Evolutionary conservation across 37 sponge, comb jelly and placozoan species (phyloP).

Genomic region (Mnemiopsis leidyi): DNA sequence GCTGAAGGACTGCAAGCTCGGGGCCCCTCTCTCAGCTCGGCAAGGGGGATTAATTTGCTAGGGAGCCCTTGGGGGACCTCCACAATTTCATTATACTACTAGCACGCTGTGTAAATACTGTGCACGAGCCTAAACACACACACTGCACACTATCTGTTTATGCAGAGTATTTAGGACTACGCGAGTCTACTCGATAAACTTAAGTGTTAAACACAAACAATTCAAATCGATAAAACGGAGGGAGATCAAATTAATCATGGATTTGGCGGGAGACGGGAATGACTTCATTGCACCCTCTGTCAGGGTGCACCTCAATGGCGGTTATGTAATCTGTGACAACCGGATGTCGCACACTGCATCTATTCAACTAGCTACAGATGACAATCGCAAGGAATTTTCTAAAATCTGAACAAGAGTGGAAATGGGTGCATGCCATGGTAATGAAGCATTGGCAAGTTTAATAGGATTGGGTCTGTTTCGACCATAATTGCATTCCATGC

Average conservation of each 20-base stretch:
- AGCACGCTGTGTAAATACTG: background rate
- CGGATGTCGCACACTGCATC: background rate
- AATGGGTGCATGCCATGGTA: background rate
- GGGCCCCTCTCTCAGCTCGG: background rate
- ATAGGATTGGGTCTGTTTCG: conserved; percentile 27
- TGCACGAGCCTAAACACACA: background rate
- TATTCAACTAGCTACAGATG: background rate
- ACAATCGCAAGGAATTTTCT: background rate
- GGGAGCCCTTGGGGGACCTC: background rate
- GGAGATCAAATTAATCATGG: background rate
- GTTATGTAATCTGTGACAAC: background rate
- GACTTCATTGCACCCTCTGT: background rate
- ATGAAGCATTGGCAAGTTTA: conserved; percentile 38
- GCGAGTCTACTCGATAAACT: background rate
- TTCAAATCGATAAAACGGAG: background rate
- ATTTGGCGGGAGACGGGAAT: background rate
- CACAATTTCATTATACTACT: background rate
- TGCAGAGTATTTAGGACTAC: background rate
- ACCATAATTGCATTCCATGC: conserved; percentile 16
- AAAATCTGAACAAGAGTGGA: background rate
- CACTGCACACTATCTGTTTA: background rate
- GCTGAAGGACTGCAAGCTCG: background rate
- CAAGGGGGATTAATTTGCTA: background rate
- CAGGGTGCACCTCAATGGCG: background rate
- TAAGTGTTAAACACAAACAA: background rate